Evolutionary conservation across 1,140 invertebrate species (phyloP), one percentile per base, ranked within the genome.

Genomic region (Drosophila cardini): DNA sequence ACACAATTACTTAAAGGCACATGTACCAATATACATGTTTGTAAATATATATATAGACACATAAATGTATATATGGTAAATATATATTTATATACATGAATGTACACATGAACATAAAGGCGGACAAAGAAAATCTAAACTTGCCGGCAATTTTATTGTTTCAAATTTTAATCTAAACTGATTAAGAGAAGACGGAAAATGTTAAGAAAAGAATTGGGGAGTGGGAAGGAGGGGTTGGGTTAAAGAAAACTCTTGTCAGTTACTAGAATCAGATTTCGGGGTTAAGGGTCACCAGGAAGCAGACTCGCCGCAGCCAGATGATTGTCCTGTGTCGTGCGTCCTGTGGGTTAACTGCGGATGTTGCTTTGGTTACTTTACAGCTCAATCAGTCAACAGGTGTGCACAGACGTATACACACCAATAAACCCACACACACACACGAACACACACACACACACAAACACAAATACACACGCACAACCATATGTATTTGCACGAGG

Each of bases 201-300:
- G 18, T 26, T 4, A 26, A 26, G 21, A 26, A 26, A 26, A 26
- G 21, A 5, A 26, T 4, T 26, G 18, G 18, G 5, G 36, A 10
- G 53, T 6, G 16, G 36, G 2, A 10, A 11, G 13, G 32, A 11
- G 15, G 1, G 15, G n/a, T n/a, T n/a, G n/a, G n/a, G n/a, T n/a
- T n/a, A n/a, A n/a, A 32, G 16, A 30, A 16, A 18, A 40, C 9
- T 4, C n/a, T 48, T n/a, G 26, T 4, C 5, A 36, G 52, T n/a
- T 38, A 15, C 7, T 38, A n/a, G 18, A 21, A 38, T 21, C 38
- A 11, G 53, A 18, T 42, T 42, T 8, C n/a, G 16, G 53, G 18
- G 53, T 40, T 16, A 40, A 61, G 34, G 32, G 38, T 38, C 38
- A 55, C 16, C 11, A 72, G 65, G 67, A 72, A 77, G 68, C 30